These are phyloP conservation scores for Phortica magna DNA, from an alignment of 2,888 invertebrate genomes.

Conservation along the genomic window DNA sequence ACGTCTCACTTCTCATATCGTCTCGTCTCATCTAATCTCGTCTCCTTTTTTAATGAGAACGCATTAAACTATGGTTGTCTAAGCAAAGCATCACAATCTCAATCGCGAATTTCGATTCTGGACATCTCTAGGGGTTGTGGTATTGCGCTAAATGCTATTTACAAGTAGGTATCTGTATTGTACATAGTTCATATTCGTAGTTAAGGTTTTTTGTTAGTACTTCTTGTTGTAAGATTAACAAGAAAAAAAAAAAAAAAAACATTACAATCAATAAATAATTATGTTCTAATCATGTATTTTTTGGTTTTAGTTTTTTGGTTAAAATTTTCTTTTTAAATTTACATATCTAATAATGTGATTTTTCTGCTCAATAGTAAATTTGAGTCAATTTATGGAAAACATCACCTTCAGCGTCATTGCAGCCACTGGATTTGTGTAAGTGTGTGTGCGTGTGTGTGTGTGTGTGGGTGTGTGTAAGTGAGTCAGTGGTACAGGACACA, in stretches of 20 bases:
- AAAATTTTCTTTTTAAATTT: background rate
- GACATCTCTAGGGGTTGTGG: slow-evolving; percentile 14
- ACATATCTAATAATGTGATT: background rate
- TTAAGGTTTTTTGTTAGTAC: background rate
- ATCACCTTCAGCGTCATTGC: background rate
- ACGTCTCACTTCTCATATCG: background rate
- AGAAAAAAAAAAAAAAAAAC: background rate
- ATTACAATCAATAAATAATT: background rate
- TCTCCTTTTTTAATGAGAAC: background rate
- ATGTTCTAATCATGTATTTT: background rate
- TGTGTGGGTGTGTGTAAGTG: background rate
- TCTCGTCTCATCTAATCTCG: background rate
- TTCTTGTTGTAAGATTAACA: background rate
- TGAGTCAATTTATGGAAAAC: background rate
- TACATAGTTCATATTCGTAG: slow-evolving; percentile 22
- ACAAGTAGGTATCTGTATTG: slow-evolving; percentile 22
- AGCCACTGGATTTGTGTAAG: background rate
- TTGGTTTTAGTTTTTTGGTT: too few relatives aligned
- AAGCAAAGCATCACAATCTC: slow-evolving; percentile 32
- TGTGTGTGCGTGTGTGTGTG: background rate
- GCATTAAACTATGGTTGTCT: slow-evolving; percentile 32
- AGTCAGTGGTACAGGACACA: background rate
- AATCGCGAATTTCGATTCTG: slow-evolving; percentile 21
- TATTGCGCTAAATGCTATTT: slow-evolving; percentile 24
- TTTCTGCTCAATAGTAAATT: background rate